phyloP scores from a whole-genome alignment of 2,888 invertebrate genomes.

The Strigamia maritima region DNA sequence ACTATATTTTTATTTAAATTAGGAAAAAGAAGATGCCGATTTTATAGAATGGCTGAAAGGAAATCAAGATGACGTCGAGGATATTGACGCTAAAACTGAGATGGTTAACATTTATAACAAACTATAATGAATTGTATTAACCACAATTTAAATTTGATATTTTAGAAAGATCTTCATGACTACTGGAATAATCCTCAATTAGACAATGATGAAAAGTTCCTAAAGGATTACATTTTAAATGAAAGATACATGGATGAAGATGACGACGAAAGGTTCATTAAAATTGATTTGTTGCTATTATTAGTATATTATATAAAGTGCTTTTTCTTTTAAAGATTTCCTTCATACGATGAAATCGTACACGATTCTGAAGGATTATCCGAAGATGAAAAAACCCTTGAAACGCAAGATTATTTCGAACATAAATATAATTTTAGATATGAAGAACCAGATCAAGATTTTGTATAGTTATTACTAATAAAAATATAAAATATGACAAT shows the following conservation, averaged over 20 bases:
- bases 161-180: constrained; percentile 66
- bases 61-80: constrained; percentile 61
- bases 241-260: constrained; percentile 62
- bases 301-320: not conserved
- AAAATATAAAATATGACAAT: not conserved
- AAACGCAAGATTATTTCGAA: constrained; percentile 85
- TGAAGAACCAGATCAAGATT: constrained; percentile 93
- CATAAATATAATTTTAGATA: constrained; percentile 93
- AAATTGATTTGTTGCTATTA: not conserved
- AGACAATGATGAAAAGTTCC: constrained; percentile 78
- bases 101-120: constrained; percentile 50
- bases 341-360: constrained; percentile 66
- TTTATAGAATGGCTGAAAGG: constrained; percentile 80
- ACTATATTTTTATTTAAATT: not conserved
- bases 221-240: constrained; percentile 87
- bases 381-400: constrained; percentile 74
- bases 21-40: constrained; percentile 55
- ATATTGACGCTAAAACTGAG: constrained; percentile 61
- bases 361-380: constrained; percentile 61
- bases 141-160: not conserved
- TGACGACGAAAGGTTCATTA: constrained; percentile 52
- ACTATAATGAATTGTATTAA: not conserved
- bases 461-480: constrained; percentile 61
- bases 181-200: constrained; percentile 81
- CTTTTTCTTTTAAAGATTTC: constrained; percentile 50